These are phyloP conservation scores for Glossophaga mutica DNA, from an alignment of 2,797 vertebrate genomes.

Conservation along the genomic window DNA sequence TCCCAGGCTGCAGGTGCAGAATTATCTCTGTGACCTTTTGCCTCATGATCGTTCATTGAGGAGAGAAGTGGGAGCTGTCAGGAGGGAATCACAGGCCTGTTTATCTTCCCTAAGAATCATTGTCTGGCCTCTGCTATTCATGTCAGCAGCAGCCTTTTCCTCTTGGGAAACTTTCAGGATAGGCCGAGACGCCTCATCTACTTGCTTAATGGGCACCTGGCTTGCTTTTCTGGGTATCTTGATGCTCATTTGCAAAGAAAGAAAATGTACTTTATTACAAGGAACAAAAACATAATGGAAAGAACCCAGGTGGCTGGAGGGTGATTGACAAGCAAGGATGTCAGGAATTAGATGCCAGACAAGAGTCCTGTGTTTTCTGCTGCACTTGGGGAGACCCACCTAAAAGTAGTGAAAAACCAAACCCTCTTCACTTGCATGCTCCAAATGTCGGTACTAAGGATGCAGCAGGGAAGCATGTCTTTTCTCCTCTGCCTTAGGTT, in stretches of 20 bases:
- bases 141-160: slow-evolving; percentile 33
- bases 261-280: slow-evolving; percentile 1
- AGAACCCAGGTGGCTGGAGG: slow-evolving; percentile 50
- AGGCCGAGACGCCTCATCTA: neutral
- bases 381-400: neutral
- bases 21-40: slow-evolving; percentile 78
- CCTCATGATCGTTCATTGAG: slow-evolving; percentile 50
- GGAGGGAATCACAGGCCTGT: slow-evolving; percentile 40
- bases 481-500: neutral
- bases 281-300: slow-evolving; percentile 51
- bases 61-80: slow-evolving; percentile 58
- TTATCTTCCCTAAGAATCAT: slow-evolving; percentile 56
- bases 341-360: neutral
- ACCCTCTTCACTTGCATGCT: neutral
- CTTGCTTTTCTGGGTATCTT: slow-evolving; percentile 25
- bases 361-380: slow-evolving; percentile 39
- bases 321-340: slow-evolving; percentile 54
- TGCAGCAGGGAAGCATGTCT: neutral
- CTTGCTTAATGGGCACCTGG: neutral
- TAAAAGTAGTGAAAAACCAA: neutral
- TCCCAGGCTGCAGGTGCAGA: slow-evolving; percentile 82
- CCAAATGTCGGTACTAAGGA: neutral
- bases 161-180: slow-evolving; percentile 6
- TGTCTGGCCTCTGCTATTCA: slow-evolving; percentile 55
- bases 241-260: slow-evolving; percentile 53